phyloP scores from a whole-genome alignment of 1,140 invertebrate species.

The Akabosia matsudoensis region DNA sequence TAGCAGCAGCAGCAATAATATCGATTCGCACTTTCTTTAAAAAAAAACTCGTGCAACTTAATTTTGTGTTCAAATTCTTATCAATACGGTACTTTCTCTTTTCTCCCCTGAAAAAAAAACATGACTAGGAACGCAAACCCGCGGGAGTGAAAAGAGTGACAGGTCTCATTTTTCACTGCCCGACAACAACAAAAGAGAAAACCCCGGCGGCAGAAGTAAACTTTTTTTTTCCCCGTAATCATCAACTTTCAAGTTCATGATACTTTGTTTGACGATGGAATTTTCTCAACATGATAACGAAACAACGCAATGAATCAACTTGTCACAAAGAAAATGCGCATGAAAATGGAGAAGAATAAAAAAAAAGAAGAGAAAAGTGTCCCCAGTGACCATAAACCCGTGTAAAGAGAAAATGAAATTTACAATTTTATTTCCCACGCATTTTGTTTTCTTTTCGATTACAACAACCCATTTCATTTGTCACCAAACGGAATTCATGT shows the following conservation, averaged over 20 bases:
- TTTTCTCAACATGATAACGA: conserved; percentile 11
- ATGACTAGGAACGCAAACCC: no score
- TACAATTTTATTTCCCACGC: no score
- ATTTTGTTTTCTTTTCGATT: no score
- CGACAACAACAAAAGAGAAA: conserved; percentile 25
- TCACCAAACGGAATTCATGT: background rate
- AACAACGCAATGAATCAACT: conserved; percentile 45
- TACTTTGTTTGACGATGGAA: background rate
- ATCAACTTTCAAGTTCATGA: conserved; percentile 13
- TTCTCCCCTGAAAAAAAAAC: no score
- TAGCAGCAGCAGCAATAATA: no score
- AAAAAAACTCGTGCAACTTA: no score
- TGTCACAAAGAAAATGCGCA: conserved; percentile 45
- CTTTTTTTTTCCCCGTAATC: background rate
- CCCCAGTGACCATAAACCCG: conserved; percentile 39
- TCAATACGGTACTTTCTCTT: no score
- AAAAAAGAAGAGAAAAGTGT: conserved; percentile 30
- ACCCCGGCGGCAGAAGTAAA: background rate
- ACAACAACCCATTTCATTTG: background rate
- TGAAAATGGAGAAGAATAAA: background rate
- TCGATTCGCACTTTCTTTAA: no score
- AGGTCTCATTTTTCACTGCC: conserved; percentile 44
- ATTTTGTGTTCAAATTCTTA: no score
- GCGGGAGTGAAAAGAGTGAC: conserved; percentile 38
- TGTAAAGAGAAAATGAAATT: background rate